These are phyloP conservation scores for Larimichthys crocea DNA, from an alignment of 2,113 vertebrate genomes.

Conservation along the genomic window DNA sequence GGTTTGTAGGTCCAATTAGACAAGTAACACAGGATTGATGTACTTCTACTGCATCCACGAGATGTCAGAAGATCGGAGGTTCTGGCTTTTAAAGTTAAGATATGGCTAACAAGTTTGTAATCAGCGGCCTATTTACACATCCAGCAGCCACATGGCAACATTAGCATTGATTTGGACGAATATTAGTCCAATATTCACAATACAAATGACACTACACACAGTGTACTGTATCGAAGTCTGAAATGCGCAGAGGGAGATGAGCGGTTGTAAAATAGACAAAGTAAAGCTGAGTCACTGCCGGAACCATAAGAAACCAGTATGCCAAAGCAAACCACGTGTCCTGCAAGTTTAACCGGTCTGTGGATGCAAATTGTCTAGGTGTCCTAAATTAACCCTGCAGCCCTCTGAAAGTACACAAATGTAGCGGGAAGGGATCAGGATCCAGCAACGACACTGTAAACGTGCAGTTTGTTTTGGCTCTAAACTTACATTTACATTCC, in stretches of 20 bases:
- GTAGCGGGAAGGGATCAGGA: too few relatives aligned
- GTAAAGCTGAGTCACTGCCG: too few relatives aligned
- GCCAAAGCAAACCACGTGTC: background rate
- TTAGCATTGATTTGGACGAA: background rate
- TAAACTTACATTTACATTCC: background rate
- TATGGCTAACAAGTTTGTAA: background rate
- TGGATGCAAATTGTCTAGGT: background rate
- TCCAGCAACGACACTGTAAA: background rate
- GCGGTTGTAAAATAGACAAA: too few relatives aligned
- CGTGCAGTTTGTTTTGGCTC: background rate
- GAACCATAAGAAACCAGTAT: too few relatives aligned
- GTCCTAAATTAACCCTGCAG: background rate
- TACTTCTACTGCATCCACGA: background rate
- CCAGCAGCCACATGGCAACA: background rate
- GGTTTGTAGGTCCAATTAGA: background rate
- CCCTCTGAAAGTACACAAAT: background rate
- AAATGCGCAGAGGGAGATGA: too few relatives aligned
- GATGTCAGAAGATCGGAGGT: too few relatives aligned
- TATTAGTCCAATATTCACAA: background rate
- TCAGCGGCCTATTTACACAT: background rate
- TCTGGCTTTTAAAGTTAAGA: background rate
- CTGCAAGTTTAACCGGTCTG: constrained; percentile 8
- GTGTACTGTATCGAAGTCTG: too few relatives aligned
- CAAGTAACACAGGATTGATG: background rate
- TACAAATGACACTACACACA: too few relatives aligned